Evolutionary conservation across 2,888 invertebrate genomes (phyloP).

Genomic region (Gryllus longicercus): DNA sequence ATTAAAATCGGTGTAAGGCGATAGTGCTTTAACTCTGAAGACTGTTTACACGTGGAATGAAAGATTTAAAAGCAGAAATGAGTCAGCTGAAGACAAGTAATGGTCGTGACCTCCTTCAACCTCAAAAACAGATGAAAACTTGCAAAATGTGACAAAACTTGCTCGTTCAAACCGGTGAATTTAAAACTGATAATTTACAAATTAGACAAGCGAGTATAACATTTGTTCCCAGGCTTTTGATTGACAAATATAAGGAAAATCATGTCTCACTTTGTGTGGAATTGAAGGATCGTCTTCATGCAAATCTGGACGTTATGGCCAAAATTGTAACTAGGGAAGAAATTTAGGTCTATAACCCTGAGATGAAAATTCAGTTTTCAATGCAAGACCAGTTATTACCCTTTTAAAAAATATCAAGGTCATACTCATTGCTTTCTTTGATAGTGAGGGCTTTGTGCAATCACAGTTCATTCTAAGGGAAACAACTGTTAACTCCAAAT

Average conservation of each 20-base stretch:
- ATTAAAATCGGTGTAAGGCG: not conserved
- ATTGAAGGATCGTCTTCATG: conserved; percentile 12
- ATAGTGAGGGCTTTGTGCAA: conserved; percentile 11
- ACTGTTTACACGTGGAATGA: not conserved
- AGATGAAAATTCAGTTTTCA: conserved; percentile 21
- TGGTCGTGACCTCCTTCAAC: not conserved
- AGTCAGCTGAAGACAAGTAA: conserved; percentile 22
- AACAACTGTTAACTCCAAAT: not conserved
- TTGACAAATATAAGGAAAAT: not conserved
- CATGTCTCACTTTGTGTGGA: conserved; percentile 18
- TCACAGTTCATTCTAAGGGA: conserved; percentile 4
- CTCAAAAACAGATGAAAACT: too few relatives aligned
- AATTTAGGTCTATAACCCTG: not conserved
- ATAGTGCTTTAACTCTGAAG: not conserved
- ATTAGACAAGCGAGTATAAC: not conserved
- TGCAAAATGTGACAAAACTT: not conserved
- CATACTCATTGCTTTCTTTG: not conserved
- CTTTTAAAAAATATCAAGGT: not conserved
- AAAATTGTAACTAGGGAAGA: conserved; percentile 22
- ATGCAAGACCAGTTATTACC: not conserved
- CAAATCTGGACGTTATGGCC: conserved; percentile 21
- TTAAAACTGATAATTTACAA: not conserved
- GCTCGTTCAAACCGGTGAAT: not conserved
- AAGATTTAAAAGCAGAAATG: not conserved
- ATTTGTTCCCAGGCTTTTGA: not conserved